Evolutionary conservation across 2,113 vertebrate species (phyloP), one percentile per base, ranked within the genome.

Genomic region (Pteruthius melanotis): DNA sequence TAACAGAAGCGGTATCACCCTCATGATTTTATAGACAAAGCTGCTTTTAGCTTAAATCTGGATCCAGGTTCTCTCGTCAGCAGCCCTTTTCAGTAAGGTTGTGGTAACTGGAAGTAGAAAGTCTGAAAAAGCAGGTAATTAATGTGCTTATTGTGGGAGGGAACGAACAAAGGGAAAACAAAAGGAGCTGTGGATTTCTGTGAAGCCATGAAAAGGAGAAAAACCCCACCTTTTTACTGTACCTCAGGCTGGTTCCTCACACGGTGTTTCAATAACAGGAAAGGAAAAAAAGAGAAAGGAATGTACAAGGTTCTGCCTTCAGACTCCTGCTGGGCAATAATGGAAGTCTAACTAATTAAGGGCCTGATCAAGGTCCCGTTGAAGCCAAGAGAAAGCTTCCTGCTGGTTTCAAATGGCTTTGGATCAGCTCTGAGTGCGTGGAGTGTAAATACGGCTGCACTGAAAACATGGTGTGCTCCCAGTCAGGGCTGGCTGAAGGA

Each of bases 271-370:
- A 94, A 52, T 44, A 91, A 71, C 23, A 75, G 22, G 60, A 89
- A 50, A 66, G n/a, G n/a, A 71, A 80, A 93, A 87, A 85, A 80
- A 61, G 42, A 63, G 33, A 11, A 20, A 79, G 72, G 13, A 92
- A 49, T n/a, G 23, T 56, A 27, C 61, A 91, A 78, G 60, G 69
- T 71, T 94, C 44, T 94, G 87, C 89, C 93, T 91, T 92, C 65
- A 68, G 72, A 50, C 37, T 59, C 95, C 93, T 82, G 72, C 91
- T 81, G 93, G 79, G 94, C 72, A 81, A n/a, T 95, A 94, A 94
- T 94, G 94, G 80, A 92, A 91, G 47, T 66, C 23, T 45, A 89
- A 84, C 83, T 94, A 94, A 97, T 93, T 91, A 95, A 93, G 61
- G 74, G 28, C 35, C 28, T 90, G 93, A 97, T 96, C 79, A 83